Evolutionary conservation across 1,140 invertebrate species (phyloP).

Genomic region (Cydia strobilella): DNA sequence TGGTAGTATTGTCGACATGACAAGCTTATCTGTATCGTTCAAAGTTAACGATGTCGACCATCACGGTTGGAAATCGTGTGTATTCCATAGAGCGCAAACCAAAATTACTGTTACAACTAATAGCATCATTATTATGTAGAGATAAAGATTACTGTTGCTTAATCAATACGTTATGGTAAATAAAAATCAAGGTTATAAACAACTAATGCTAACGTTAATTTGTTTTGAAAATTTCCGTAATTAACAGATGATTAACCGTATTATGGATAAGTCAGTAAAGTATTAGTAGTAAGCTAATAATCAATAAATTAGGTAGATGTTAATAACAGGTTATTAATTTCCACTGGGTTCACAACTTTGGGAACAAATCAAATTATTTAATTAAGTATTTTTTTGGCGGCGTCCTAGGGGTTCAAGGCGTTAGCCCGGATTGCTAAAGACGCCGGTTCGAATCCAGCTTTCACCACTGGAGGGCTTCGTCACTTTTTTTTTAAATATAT

Average conservation of each 20-base stretch:
- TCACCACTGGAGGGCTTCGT: too few species aligned
- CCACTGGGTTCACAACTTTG: too few species aligned
- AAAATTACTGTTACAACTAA: not conserved
- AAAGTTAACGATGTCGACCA: not conserved
- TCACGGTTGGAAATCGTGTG: not conserved
- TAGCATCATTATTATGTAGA: not conserved
- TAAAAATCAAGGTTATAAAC: not conserved
- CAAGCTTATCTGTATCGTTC: not conserved
- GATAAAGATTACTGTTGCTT: not conserved
- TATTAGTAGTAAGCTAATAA: not conserved
- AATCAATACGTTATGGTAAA: not conserved
- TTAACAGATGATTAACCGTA: not conserved
- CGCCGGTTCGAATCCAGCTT: too few species aligned
- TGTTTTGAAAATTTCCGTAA: not conserved
- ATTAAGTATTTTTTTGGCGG: too few species aligned
- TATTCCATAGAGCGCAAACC: not conserved
- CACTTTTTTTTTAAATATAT: too few species aligned
- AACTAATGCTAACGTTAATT: not conserved
- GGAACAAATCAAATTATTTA: too few species aligned
- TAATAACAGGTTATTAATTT: too few species aligned
- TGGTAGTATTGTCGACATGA: not conserved
- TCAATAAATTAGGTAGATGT: not conserved
- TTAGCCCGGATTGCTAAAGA: too few species aligned
- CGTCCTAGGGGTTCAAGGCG: too few species aligned
- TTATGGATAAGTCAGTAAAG: not conserved